Percentiles rank a stretch among this genome's conserved stretches.
Evolutionary conservation across 2,113 vertebrate genomes (phyloP).

Genomic region (Himantopus leucocephalus): DNA sequence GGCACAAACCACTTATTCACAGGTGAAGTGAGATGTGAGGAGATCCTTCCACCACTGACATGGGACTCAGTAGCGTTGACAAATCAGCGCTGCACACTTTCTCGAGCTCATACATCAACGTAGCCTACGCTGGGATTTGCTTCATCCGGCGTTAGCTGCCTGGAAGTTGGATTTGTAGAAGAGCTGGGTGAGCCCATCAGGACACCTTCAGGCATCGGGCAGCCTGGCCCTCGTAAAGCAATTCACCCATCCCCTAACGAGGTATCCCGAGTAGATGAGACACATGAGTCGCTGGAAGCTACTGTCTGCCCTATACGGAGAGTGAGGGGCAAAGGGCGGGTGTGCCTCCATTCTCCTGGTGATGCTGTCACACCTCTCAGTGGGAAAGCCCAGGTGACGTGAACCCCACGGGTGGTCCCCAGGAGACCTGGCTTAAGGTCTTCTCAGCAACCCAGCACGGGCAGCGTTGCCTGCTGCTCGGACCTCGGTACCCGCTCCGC

Average conservation of each 20-base stretch:
- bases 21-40: not conserved
- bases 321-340: not conserved
- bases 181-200: not conserved
- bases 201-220: not conserved
- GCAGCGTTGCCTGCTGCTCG: not conserved
- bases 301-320: not conserved
- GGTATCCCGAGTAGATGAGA: not conserved
- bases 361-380: fast-evolving
- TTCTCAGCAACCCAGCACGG: not conserved
- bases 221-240: fast-evolving
- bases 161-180: not conserved
- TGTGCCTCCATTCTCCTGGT: not conserved
- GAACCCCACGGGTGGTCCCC: not conserved
- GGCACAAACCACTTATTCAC: not conserved
- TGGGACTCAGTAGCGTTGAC: not conserved
- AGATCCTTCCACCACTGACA: not conserved
- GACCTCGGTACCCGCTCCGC: not conserved
- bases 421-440: not conserved
- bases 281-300: not conserved
- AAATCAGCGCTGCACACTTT: not conserved
- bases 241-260: not conserved
- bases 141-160: not conserved
- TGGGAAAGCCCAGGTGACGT: not conserved
- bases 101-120: fast-evolving
- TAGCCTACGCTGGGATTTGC: not conserved